phyloP scores from a whole-genome alignment of 1,140 invertebrate genomes.

The Pissodes strobi region DNA sequence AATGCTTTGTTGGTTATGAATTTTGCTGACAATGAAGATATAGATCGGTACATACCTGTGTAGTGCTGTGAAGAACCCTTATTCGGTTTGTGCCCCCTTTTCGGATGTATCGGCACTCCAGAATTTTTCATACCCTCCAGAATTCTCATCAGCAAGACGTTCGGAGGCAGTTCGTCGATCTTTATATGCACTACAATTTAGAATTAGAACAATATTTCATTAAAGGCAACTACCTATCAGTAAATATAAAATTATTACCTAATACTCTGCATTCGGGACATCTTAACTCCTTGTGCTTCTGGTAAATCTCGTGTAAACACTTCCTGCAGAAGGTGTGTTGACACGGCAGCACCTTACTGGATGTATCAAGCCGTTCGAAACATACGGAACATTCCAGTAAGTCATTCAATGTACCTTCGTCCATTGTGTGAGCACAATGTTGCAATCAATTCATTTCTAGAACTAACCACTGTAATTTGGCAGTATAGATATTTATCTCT shows the following conservation, averaged over 20 bases:
- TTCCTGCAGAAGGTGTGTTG: constrained; percentile 96
- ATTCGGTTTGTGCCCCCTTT: constrained; percentile 31
- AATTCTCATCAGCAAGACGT: constrained; percentile 90
- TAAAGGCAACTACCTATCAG: neutral
- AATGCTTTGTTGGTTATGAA: too few species aligned
- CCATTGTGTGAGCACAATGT: constrained; percentile 69
- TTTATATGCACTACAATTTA: constrained; percentile 68
- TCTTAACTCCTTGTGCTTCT: constrained; percentile 81
- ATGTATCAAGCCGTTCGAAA: constrained; percentile 85
- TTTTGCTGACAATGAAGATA: too few species aligned
- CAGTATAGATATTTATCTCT: neutral
- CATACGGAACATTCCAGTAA: constrained; percentile 94
- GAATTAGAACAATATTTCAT: neutral
- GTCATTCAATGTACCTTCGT: constrained; percentile 88
- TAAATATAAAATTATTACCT: constrained; percentile 14
- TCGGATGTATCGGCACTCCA: constrained; percentile 54
- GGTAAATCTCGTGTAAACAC: constrained; percentile 89
- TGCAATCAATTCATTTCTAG: too few species aligned
- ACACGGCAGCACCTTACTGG: constrained; percentile 91
- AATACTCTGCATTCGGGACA: constrained; percentile 94
- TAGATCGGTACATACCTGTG: too few species aligned
- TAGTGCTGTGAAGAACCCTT: constrained; percentile 41
- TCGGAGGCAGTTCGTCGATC: constrained; percentile 87
- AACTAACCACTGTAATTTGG: neutral
- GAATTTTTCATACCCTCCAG: constrained; percentile 86